Evolutionary conservation across 2,113 vertebrate species (phyloP).

Genomic region (Micronycteris hirsuta): DNA sequence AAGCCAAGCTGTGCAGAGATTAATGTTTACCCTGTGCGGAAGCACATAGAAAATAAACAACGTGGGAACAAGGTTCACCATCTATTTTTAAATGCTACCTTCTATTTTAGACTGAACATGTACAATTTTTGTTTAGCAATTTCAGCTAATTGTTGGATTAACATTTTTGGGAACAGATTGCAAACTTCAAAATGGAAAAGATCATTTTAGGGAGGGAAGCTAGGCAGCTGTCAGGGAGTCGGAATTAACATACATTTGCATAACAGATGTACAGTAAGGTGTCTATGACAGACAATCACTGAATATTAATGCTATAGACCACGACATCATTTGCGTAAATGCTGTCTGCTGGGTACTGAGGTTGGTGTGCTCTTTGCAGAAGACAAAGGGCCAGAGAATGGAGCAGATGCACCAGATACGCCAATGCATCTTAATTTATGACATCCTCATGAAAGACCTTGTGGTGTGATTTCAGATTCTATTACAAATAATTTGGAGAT

Average conservation of each 20-base stretch:
- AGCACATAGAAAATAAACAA: slow-evolving; percentile 81
- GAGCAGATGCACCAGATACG: slow-evolving; percentile 85
- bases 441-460: slow-evolving; percentile 85
- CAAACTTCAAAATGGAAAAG: slow-evolving; percentile 90
- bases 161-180: slow-evolving; percentile 89
- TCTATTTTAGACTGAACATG: slow-evolving; percentile 85
- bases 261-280: slow-evolving; percentile 94
- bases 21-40: slow-evolving; percentile 79
- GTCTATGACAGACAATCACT: slow-evolving; percentile 89
- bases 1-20: slow-evolving; percentile 77
- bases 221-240: slow-evolving; percentile 88
- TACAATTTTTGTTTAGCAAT: slow-evolving; percentile 88
- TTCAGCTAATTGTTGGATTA: slow-evolving; percentile 89
- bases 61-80: slow-evolving; percentile 78
- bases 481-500: slow-evolving; percentile 86
- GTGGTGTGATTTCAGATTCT: slow-evolving; percentile 84
- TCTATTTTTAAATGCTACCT: slow-evolving; percentile 84
- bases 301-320: slow-evolving; percentile 90
- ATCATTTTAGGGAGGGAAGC: slow-evolving; percentile 87
- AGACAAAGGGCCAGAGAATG: slow-evolving; percentile 83
- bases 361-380: slow-evolving; percentile 84
- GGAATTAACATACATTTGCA: slow-evolving; percentile 90
- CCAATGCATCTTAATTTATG: slow-evolving; percentile 87
- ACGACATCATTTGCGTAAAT: slow-evolving; percentile 87
- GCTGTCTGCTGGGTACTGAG: slow-evolving; percentile 88